A percentile compares a stretch with the other conserved stretches of the same genome.
Evolutionary conservation across 2,888 invertebrate genomes (phyloP).

Genomic region (Holacanthella duospinosa): DNA sequence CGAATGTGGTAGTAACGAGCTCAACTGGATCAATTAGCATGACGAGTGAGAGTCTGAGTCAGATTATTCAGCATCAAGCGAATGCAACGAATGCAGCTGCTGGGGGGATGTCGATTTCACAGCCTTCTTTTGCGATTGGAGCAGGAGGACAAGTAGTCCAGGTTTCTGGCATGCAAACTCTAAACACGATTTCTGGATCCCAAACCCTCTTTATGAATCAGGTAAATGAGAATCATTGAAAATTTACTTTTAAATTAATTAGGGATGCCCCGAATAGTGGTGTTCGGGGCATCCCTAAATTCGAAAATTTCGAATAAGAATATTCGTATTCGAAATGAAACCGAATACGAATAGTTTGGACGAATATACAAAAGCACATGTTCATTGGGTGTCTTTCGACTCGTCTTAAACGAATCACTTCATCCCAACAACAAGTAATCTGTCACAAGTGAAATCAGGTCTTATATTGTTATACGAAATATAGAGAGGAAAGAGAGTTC

Average conservation of each 20-base stretch:
- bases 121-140: conserved; percentile 30
- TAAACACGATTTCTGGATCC: conserved; percentile 20
- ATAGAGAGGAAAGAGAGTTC: no score
- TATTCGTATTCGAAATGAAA: no score
- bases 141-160: conserved; percentile 22
- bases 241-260: background rate
- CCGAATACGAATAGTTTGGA: no score
- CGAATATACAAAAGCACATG: no score
- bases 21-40: background rate
- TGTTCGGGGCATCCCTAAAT: no score
- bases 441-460: no score
- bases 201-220: conserved; percentile 37
- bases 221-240: conserved; percentile 25
- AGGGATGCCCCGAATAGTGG: no score
- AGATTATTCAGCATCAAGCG: conserved; percentile 28
- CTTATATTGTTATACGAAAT: no score
- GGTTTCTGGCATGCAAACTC: conserved; percentile 28
- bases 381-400: no score
- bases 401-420: no score
- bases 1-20: background rate
- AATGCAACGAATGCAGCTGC: conserved; percentile 18
- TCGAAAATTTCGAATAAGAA: no score
- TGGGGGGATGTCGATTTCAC: conserved; percentile 20
- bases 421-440: no score
- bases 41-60: conserved; percentile 21